A percentile compares a stretch with the other conserved stretches of the same genome.
phyloP scores from a whole-genome alignment of 2,888 invertebrate genomes.

The Cephus spinipes region DNA sequence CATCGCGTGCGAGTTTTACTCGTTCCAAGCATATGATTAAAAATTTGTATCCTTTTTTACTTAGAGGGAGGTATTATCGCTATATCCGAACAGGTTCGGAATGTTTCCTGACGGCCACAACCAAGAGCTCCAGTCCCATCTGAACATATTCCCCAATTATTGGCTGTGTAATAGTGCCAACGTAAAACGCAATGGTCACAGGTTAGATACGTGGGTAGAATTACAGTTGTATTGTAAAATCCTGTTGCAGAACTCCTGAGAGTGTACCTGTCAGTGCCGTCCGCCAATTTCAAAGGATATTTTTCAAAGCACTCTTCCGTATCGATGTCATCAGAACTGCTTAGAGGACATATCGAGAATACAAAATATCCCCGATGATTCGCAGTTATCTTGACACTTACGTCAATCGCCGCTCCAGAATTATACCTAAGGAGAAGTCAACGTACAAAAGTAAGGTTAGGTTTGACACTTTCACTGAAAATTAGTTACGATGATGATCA shows the following conservation, averaged over 20 bases:
- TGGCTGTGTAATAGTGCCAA: slow-evolving; percentile 71
- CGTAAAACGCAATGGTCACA: slow-evolving; percentile 71
- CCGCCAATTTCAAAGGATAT: slow-evolving; percentile 58
- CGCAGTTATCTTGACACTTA: slow-evolving; percentile 64
- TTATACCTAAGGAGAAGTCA: slow-evolving; percentile 47
- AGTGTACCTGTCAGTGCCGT: slow-evolving; percentile 52
- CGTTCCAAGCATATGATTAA: neutral
- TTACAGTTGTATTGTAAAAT: slow-evolving; percentile 46
- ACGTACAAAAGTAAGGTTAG: neutral
- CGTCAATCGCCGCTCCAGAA: slow-evolving; percentile 46
- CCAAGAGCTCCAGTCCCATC: slow-evolving; percentile 63
- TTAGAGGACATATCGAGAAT: slow-evolving; percentile 69
- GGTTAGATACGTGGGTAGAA: slow-evolving; percentile 65
- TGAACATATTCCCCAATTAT: slow-evolving; percentile 68
- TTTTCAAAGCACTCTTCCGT: slow-evolving; percentile 69
- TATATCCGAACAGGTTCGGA: slow-evolving; percentile 70
- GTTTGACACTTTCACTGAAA: neutral
- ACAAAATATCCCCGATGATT: slow-evolving; percentile 68
- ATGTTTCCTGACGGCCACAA: slow-evolving; percentile 70
- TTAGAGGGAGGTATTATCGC: slow-evolving; percentile 32
- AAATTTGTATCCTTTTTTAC: neutral
- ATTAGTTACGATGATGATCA: neutral
- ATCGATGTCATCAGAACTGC: slow-evolving; percentile 61
- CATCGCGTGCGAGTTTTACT: neutral
- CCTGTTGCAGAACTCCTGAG: slow-evolving; percentile 38